phyloP scores from a whole-genome alignment of 2,797 vertebrate genomes.

The Danionella dracula region DNA sequence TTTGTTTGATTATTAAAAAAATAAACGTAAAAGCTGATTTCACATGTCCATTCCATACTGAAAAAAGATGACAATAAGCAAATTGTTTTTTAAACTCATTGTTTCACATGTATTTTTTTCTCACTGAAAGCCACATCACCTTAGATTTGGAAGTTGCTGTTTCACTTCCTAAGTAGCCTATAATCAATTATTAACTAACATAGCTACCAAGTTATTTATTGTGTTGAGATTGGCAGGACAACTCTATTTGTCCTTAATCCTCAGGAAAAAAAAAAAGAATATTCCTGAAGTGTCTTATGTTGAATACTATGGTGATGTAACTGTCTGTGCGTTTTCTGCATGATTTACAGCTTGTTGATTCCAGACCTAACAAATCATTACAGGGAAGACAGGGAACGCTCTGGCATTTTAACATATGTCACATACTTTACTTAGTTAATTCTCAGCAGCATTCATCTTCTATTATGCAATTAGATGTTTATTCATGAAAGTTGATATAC shows the following conservation, averaged over 20 bases:
- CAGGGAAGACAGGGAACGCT: too few relatives aligned
- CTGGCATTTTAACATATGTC: too few relatives aligned
- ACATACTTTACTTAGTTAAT: too few relatives aligned
- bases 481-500: neutral
- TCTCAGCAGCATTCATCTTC: neutral
- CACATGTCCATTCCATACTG: too few relatives aligned
- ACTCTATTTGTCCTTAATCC: neutral
- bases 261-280: neutral
- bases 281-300: neutral
- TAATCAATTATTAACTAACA: conserved; percentile 15
- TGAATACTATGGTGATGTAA: neutral
- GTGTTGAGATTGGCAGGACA: neutral
- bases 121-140: neutral
- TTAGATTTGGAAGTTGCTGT: neutral
- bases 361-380: neutral
- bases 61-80: too few relatives aligned
- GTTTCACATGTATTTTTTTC: neutral
- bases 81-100: too few relatives aligned
- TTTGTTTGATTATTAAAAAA: too few relatives aligned
- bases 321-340: neutral
- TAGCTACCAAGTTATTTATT: neutral
- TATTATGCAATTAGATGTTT: neutral
- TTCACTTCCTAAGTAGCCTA: neutral
- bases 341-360: neutral
- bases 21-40: too few relatives aligned